These are phyloP conservation scores for Hyperopisus bebe DNA, from an alignment of 2,113 vertebrate species.

Conservation along the genomic window DNA sequence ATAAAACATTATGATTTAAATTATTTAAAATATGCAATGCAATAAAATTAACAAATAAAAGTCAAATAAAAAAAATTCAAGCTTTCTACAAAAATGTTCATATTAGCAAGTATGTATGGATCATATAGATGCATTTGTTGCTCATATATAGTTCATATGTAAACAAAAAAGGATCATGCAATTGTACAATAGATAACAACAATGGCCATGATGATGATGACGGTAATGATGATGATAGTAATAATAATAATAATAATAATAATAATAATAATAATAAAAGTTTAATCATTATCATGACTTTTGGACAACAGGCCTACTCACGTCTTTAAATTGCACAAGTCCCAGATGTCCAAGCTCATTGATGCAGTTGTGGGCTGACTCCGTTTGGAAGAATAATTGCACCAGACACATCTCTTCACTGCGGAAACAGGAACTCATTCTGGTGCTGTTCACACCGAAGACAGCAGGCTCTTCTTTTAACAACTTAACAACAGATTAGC, in stretches of 20 bases:
- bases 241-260: background rate
- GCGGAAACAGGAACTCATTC: conserved; percentile 39
- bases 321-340: conserved; percentile 49
- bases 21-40: background rate
- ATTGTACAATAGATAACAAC: background rate
- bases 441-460: background rate
- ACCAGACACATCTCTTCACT: conserved; percentile 48
- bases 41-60: background rate
- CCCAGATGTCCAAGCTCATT: conserved; percentile 45
- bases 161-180: background rate
- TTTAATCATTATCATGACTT: background rate
- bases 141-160: background rate
- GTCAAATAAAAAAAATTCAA: background rate
- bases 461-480: background rate
- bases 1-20: background rate
- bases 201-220: background rate
- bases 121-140: background rate
- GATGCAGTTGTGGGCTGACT: conserved; percentile 42
- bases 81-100: background rate
- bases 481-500: background rate
- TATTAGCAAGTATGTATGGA: background rate
- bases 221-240: no score
- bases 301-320: conserved; percentile 31
- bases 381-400: conserved; percentile 47
- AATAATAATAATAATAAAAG: background rate